phyloP scores from a whole-genome alignment of 2,113 vertebrate genomes.

The Dicentrarchus labrax region DNA sequence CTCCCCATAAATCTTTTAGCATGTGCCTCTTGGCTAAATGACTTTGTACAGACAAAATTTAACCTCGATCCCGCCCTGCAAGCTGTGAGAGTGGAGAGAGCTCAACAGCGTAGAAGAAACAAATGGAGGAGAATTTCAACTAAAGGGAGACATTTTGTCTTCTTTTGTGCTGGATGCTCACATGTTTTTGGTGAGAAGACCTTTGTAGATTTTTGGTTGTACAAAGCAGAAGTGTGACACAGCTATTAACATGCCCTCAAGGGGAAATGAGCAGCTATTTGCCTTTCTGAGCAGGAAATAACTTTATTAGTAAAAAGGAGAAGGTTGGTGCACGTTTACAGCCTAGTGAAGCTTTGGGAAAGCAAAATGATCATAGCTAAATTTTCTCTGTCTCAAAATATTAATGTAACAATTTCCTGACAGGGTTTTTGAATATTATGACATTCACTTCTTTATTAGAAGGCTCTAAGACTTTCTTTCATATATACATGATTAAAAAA shows the following conservation, averaged over 20 bases:
- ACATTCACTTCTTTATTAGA: not conserved
- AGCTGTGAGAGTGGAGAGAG: conserved; percentile 50
- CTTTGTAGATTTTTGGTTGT: conserved; percentile 8
- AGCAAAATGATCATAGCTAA: not conserved
- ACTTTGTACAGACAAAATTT: conserved; percentile 80
- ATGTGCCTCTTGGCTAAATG: conserved; percentile 82
- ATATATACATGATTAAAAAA: no score
- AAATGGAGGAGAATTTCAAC: conserved; percentile 38
- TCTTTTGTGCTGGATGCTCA: conserved; percentile 12
- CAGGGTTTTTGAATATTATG: not conserved
- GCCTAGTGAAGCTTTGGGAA: not conserved
- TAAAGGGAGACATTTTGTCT: conserved; percentile 45
- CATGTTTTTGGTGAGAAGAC: not conserved
- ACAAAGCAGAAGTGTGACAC: conserved; percentile 8
- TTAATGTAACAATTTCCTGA: not conserved
- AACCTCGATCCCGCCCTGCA: conserved; percentile 71
- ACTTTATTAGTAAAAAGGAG: conserved; percentile 16
- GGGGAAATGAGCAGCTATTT: not conserved
- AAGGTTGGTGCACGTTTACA: not conserved
- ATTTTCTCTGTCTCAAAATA: not conserved
- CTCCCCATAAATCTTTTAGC: conserved; percentile 83
- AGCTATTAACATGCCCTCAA: not conserved
- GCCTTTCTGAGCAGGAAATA: not conserved
- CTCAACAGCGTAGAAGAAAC: conserved; percentile 38
- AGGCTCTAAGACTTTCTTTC: no score